Evolutionary conservation across 2,797 vertebrate genomes (phyloP).

Genomic region (Macroramphosus scolopax): DNA sequence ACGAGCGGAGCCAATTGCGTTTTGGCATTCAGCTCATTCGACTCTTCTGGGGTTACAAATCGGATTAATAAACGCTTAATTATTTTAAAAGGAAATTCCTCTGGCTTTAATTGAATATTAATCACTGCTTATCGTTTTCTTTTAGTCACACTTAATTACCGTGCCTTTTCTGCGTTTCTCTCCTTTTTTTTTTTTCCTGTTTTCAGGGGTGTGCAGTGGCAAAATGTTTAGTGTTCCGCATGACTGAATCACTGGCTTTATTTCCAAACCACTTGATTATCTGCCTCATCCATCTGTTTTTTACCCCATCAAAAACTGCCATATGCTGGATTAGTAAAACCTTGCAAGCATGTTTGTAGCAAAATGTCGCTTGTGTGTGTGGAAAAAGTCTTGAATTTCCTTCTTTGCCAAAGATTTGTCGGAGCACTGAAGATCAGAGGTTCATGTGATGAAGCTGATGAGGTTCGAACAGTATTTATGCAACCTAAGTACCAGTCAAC

Average conservation of each 20-base stretch:
- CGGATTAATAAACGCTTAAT: constrained; percentile 81
- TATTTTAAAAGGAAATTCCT: constrained; percentile 81
- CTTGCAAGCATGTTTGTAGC: constrained; percentile 35
- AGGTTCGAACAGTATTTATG: constrained; percentile 22
- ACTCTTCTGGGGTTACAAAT: constrained; percentile 82
- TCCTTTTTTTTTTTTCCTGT: constrained; percentile 38
- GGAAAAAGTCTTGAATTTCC: no score
- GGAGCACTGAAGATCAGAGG: constrained; percentile 7
- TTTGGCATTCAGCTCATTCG: constrained; percentile 74
- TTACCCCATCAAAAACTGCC: constrained; percentile 25
- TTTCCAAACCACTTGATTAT: constrained; percentile 51
- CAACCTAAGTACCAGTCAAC: constrained; percentile 11
- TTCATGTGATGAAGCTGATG: constrained; percentile 18
- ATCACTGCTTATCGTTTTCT: constrained; percentile 80
- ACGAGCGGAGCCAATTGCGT: constrained; percentile 57
- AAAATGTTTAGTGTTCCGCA: constrained; percentile 45
- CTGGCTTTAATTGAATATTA: constrained; percentile 82
- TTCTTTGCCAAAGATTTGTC: no score
- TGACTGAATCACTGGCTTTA: constrained; percentile 57
- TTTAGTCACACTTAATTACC: constrained; percentile 81
- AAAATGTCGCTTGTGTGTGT: background rate
- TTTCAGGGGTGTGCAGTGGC: constrained; percentile 34
- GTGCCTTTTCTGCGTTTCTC: constrained; percentile 63
- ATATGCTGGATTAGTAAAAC: constrained; percentile 23
- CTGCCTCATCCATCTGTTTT: constrained; percentile 27